These are phyloP conservation scores for Erebia aethiops DNA, from an alignment of 2,888 invertebrate species.

Conservation along the genomic window DNA sequence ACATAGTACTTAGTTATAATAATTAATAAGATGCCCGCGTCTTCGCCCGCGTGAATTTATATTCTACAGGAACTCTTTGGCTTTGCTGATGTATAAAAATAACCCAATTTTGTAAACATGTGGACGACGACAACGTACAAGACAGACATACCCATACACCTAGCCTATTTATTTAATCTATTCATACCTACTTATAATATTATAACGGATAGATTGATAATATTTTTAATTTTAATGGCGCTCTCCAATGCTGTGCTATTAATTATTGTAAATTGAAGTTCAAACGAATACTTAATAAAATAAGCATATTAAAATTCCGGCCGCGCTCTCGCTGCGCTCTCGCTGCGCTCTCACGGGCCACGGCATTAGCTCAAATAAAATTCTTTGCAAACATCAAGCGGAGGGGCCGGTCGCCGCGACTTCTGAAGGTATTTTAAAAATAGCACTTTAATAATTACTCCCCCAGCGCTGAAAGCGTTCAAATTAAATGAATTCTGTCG, in stretches of 20 bases:
- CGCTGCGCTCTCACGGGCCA: background rate
- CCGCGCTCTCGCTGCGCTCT: constrained; percentile 4
- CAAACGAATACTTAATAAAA: background rate
- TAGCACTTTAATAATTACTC: constrained; percentile 38
- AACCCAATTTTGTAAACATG: too few species aligned
- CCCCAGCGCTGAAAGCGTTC: constrained; percentile 27
- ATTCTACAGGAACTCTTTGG: too few species aligned
- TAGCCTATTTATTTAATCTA: too few species aligned
- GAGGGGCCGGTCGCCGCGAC: background rate
- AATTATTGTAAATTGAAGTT: background rate
- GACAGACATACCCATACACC: too few species aligned
- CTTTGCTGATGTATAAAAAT: too few species aligned
- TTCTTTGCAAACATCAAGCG: background rate
- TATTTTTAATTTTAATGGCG: background rate
- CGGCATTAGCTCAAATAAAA: background rate
- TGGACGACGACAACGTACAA: too few species aligned
- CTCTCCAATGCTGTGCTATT: background rate
- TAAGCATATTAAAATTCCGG: background rate
- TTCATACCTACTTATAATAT: too few species aligned
- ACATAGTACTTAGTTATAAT: too few species aligned
- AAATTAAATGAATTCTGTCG: constrained; percentile 29
- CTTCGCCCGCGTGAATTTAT: too few species aligned
- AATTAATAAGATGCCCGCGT: too few species aligned
- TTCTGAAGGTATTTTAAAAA: constrained; percentile 36
- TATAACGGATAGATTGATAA: too few species aligned